Evolutionary conservation across 1,140 invertebrate genomes (phyloP), one percentile per base, ranked within the genome.

Genomic region (Drosophila simulans): DNA sequence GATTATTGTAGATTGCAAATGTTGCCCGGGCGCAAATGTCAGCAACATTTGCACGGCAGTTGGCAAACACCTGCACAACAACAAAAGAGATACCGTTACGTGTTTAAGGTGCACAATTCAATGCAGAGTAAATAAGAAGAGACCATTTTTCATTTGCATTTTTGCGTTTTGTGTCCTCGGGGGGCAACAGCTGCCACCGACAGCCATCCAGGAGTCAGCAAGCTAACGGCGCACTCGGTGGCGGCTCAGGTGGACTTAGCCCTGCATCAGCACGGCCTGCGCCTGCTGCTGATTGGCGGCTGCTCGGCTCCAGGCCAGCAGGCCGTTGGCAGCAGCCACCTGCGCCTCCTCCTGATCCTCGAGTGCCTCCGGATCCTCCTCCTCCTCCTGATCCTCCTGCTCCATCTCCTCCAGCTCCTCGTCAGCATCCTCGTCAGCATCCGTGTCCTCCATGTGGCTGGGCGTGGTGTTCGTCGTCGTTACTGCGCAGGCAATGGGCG

Each of bases 61-160:
- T 88, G 83, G 83, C 83, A 82, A 62, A 86, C 83, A 86, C 83
- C 75, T 76, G 79, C 83, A 79, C 84, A 86, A 86, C 83, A 86
- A 88, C 83, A 86, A 88, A 70, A 88, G 83, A 86, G 83, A 86
- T 86, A 86, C 83, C 83, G 83, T 86, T 86, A 86, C 83, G 75
- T 82, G 69, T 74, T 83, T 86, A 86, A 88, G 83, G 83, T 86
- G 83, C 83, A 86, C 66, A 60, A 34, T 77, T 64, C 51, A 58
- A 79, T 88, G 83, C 83, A 83, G 83, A 86, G 83, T 86, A 86
- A 86, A 86, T 86, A 88, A 86, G 78, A 86, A 86, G 83, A 86
- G 83, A 86, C 83, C 83, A 86, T 86, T 88, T 77, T 79, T 79
- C 60, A 56, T 83, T 77, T 81, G 78, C 72, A 64, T 51, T 49